Evolutionary conservation across 1,140 invertebrate genomes (phyloP).

Genomic region (Hylyphantes graminicola): DNA sequence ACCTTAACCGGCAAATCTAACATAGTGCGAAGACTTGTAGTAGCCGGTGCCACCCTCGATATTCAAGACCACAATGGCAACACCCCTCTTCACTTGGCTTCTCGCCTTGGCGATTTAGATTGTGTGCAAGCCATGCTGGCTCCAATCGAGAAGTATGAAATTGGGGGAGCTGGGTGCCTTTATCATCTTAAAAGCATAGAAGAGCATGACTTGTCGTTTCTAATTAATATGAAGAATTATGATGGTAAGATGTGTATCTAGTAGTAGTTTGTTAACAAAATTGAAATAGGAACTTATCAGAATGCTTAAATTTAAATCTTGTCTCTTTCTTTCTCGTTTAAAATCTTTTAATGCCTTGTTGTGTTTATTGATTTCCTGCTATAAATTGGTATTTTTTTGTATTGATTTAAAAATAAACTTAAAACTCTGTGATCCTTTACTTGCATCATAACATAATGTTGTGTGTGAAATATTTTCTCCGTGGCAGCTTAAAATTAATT

Average conservation of each 20-base stretch:
- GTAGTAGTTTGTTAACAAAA: not conserved
- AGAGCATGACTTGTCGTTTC: conserved; percentile 51
- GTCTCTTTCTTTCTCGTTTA: not conserved
- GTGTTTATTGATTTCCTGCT: not conserved
- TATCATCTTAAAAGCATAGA: conserved; percentile 42
- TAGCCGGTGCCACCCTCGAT: conserved; percentile 76
- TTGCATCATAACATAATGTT: not conserved
- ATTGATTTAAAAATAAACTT: not conserved
- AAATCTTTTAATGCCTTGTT: not conserved
- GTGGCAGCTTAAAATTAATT: not conserved
- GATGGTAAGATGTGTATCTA: conserved; percentile 74
- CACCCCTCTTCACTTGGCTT: conserved; percentile 78
- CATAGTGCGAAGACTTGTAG: conserved; percentile 76
- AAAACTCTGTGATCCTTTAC: not conserved
- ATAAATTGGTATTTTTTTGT: not conserved
- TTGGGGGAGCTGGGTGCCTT: conserved; percentile 7
- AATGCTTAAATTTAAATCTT: not conserved
- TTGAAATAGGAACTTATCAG: too few species aligned
- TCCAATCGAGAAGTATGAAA: conserved; percentile 69
- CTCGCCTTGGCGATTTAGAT: conserved; percentile 73
- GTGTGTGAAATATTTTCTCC: too few species aligned
- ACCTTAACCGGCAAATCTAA: conserved; percentile 76
- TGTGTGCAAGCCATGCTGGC: conserved; percentile 76
- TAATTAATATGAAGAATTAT: conserved; percentile 81
- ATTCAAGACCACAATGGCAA: conserved; percentile 75